phyloP scores from a whole-genome alignment of 1,140 invertebrate species.

The Alviniconcha marisindica region DNA sequence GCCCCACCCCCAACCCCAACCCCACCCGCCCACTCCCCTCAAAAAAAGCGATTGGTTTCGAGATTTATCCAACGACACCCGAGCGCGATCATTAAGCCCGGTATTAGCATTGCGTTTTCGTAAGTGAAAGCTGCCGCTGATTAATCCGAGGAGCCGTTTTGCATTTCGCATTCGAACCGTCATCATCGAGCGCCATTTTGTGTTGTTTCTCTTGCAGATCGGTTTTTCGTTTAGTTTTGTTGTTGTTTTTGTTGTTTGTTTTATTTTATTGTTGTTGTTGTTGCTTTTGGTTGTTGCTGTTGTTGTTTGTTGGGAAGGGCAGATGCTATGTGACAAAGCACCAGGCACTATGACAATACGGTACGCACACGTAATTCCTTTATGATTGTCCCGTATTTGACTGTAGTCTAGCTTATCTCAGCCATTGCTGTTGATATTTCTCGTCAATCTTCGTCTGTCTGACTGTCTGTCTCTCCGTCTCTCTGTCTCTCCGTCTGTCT shows the following conservation, averaged over 20 bases:
- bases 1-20: not conserved
- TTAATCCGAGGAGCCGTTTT: not conserved
- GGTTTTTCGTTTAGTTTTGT: not conserved
- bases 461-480: not conserved
- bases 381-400: not conserved
- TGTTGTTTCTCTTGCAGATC: no score
- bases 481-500: not conserved
- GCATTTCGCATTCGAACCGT: no score
- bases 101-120: not conserved
- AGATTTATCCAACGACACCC: not conserved
- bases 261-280: not conserved
- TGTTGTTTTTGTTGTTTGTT: no score
- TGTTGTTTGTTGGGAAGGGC: not conserved
- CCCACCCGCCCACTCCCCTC: not conserved
- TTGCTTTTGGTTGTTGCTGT: not conserved
- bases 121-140: not conserved
- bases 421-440: not conserved
- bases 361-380: not conserved
- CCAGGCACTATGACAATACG: no score
- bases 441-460: not conserved
- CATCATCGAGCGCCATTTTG: no score
- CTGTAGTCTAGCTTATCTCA: not conserved
- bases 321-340: no score
- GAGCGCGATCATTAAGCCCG: not conserved
- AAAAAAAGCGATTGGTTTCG: no score